phyloP scores from a whole-genome alignment of 2,888 invertebrate genomes.

The Iselma pallidipennis region DNA sequence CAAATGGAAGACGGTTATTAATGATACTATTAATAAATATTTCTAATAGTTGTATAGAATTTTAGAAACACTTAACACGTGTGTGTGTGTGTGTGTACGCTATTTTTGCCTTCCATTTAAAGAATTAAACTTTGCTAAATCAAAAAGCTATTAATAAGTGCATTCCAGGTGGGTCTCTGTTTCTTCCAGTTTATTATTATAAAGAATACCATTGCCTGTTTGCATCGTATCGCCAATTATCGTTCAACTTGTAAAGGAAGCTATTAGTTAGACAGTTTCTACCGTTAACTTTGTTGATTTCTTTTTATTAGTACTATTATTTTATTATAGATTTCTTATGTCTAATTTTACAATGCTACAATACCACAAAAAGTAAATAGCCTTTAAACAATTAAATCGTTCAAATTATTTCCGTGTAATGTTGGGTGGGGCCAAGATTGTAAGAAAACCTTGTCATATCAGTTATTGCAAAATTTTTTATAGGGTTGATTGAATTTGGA shows the following conservation, averaged over 20 bases:
- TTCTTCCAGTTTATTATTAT: constrained; percentile 3
- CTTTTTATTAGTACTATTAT: constrained; percentile 7
- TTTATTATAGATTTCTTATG: background rate
- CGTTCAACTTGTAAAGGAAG: constrained; percentile 26
- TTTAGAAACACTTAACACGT: too few relatives aligned
- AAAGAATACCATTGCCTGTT: constrained; percentile 20
- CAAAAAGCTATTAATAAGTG: constrained; percentile 6
- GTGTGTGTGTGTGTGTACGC: too few relatives aligned
- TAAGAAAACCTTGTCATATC: constrained; percentile 16
- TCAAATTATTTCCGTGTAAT: constrained; percentile 25
- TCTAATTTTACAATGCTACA: constrained; percentile 11
- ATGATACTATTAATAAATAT: background rate
- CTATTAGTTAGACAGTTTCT: constrained; percentile 27
- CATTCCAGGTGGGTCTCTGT: constrained; percentile 12
- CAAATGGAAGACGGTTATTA: background rate
- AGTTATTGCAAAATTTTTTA: background rate
- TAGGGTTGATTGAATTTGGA: background rate
- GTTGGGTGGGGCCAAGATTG: constrained; percentile 15
- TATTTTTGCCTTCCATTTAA: too few relatives aligned
- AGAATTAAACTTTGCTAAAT: too few relatives aligned
- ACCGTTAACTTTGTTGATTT: constrained; percentile 23
- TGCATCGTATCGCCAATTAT: constrained; percentile 26
- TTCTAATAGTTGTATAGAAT: background rate
- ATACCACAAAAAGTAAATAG: constrained; percentile 17
- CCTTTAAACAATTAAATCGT: constrained; percentile 23